Percentiles rank a stretch among this genome's conserved stretches.
These are phyloP conservation scores for Galbula dea DNA, from an alignment of 2,113 vertebrate species.

Conservation along the genomic window DNA sequence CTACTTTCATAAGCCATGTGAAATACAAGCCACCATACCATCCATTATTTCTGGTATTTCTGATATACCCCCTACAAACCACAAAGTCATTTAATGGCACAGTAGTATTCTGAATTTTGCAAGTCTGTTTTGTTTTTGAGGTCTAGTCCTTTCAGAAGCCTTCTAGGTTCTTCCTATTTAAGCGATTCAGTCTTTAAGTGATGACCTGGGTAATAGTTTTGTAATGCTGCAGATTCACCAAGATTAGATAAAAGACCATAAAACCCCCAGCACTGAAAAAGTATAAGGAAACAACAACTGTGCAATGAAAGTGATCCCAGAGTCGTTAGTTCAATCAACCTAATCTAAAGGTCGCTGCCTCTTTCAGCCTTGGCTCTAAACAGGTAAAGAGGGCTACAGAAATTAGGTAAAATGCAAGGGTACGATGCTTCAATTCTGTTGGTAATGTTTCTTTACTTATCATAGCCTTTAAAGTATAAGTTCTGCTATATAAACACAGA, in stretches of 20 bases:
- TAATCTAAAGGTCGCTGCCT: not conserved
- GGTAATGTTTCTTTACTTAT: not conserved
- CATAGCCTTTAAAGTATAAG: fast-evolving
- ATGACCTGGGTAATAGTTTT: not conserved
- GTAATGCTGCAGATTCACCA: not conserved
- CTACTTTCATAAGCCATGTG: not conserved
- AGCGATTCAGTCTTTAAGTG: not conserved
- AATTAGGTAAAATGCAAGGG: not conserved
- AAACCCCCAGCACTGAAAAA: not conserved
- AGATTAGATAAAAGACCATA: not conserved
- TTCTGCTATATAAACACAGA: not conserved
- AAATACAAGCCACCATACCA: not conserved
- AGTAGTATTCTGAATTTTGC: not conserved
- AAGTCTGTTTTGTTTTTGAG: not conserved
- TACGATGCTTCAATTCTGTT: fast-evolving
- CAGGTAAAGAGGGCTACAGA: not conserved
- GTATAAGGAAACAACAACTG: not conserved
- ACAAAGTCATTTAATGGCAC: not conserved
- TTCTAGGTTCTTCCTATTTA: not conserved
- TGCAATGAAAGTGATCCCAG: not conserved
- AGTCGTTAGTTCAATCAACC: not conserved
- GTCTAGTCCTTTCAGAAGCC: not conserved
- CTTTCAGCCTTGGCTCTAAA: not conserved
- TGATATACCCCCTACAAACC: not conserved
- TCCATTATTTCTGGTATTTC: not conserved